Percentiles rank a stretch among this genome's conserved stretches.
Evolutionary conservation across 2,113 vertebrate genomes (phyloP).

Genomic region (Pelecanoides urinatrix): DNA sequence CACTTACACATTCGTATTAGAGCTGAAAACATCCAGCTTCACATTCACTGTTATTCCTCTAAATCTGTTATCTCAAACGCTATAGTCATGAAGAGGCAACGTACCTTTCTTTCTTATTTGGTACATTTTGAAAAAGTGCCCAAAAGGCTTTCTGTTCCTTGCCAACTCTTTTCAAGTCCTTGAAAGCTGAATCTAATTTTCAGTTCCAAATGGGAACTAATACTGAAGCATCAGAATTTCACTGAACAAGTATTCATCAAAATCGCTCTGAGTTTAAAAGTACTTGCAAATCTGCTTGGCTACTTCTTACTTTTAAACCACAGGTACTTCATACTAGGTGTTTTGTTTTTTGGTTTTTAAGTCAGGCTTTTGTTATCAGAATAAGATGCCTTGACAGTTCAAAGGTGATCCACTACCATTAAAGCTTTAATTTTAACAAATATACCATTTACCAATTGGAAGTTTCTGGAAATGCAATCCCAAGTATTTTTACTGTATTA

Average conservation of each 20-base stretch:
- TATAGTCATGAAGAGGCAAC: not conserved
- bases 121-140: not conserved
- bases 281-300: not conserved
- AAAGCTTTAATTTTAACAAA: not conserved
- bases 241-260: not conserved
- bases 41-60: not conserved
- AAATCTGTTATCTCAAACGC: rapidly evolving
- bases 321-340: not conserved
- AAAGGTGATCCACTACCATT: not conserved
- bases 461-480: not conserved
- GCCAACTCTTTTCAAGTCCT: not conserved
- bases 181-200: not conserved
- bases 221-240: not conserved
- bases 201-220: not conserved
- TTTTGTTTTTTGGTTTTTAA: not conserved
- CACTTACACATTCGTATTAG: not conserved
- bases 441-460: not conserved
- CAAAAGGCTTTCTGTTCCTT: not conserved
- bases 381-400: not conserved
- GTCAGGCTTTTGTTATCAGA: not conserved
- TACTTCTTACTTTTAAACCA: not conserved
- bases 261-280: not conserved
- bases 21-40: not conserved
- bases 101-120: not conserved
- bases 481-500: not conserved